phyloP scores from a whole-genome alignment of 2,888 invertebrate species.

The Embidobia sp. region DNA sequence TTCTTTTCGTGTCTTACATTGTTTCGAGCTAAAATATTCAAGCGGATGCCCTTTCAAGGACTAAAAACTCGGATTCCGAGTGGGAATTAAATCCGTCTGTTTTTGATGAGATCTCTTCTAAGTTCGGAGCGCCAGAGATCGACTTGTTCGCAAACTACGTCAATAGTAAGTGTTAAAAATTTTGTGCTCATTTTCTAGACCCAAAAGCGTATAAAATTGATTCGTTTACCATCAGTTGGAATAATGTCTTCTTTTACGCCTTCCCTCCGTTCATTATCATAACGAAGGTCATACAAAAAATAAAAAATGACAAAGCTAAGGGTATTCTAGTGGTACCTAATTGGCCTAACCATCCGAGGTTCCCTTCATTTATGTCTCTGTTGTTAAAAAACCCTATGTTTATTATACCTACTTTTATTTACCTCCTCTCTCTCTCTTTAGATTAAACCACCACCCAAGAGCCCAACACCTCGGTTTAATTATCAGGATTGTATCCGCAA shows the following conservation, averaged over 20 bases:
- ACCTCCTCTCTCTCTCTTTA: slow-evolving; percentile 32
- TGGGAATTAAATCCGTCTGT: slow-evolving; percentile 44
- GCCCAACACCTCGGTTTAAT: slow-evolving; percentile 19
- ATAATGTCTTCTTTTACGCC: slow-evolving; percentile 35
- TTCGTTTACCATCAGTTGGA: slow-evolving; percentile 39
- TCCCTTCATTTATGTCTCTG: slow-evolving; percentile 15
- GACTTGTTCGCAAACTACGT: slow-evolving; percentile 45
- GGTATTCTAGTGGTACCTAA: slow-evolving; percentile 49
- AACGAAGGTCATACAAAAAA: slow-evolving; percentile 30
- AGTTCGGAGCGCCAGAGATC: slow-evolving; percentile 26
- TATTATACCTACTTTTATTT: slow-evolving; percentile 20
- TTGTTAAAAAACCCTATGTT: slow-evolving; percentile 12
- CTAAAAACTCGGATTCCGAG: slow-evolving; percentile 56
- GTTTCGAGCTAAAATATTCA: slow-evolving; percentile 55
- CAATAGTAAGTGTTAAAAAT: slow-evolving; percentile 38
- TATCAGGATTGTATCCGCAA: slow-evolving; percentile 31
- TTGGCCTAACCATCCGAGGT: slow-evolving; percentile 47
- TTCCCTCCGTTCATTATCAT: slow-evolving; percentile 57
- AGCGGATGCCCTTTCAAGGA: slow-evolving; percentile 68
- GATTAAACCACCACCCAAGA: slow-evolving; percentile 16
- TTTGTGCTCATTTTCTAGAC: slow-evolving; percentile 35
- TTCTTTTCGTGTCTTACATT: slow-evolving; percentile 63
- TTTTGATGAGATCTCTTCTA: slow-evolving; percentile 24
- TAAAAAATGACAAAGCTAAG: slow-evolving; percentile 28
- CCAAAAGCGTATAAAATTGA: slow-evolving; percentile 12